Conservation (phyloP, 1,140 invertebrate species). For the Tribolium castaneum region DNA sequence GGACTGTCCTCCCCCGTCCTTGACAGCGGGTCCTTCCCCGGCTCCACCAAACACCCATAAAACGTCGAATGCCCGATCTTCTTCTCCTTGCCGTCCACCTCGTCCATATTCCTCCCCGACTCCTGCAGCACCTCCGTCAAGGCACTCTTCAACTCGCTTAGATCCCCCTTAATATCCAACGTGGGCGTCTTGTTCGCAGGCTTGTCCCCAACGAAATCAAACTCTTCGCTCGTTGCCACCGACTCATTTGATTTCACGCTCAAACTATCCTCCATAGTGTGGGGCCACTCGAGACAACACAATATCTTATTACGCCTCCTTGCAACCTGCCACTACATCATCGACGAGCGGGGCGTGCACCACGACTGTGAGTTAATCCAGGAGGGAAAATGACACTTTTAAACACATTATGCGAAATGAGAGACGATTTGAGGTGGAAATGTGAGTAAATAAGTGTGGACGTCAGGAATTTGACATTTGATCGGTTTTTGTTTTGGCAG, state of each 20-base stretch:
- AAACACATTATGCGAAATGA: not conserved
- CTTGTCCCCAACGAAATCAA: slow-evolving; percentile 79
- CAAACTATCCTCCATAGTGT: slow-evolving; percentile 81
- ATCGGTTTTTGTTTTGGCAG: not conserved
- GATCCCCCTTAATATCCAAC: slow-evolving; percentile 79
- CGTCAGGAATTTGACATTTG: not conserved
- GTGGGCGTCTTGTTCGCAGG: slow-evolving; percentile 72
- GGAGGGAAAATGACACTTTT: not conserved
- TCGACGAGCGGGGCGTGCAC: too few species aligned
- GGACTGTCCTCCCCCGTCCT: slow-evolving; percentile 61
- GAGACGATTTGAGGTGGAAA: too few species aligned
- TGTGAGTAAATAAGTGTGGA: not conserved
- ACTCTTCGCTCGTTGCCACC: slow-evolving; percentile 84
- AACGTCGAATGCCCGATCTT: slow-evolving; percentile 66
- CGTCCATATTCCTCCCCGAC: slow-evolving; percentile 59
- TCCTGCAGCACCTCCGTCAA: slow-evolving; percentile 77
- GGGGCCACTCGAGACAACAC: not conserved
- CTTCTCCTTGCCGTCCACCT: slow-evolving; percentile 50
- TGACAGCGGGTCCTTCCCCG: slow-evolving; percentile 61
- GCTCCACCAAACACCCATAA: slow-evolving; percentile 62
- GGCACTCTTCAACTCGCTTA: slow-evolving; percentile 79
- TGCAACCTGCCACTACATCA: not conserved
- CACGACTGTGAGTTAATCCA: too few species aligned
- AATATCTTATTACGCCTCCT: not conserved
- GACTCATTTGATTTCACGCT: slow-evolving; percentile 86